Conservation (phyloP, 1,140 invertebrate genomes). For the Streblospio benedicti region DNA sequence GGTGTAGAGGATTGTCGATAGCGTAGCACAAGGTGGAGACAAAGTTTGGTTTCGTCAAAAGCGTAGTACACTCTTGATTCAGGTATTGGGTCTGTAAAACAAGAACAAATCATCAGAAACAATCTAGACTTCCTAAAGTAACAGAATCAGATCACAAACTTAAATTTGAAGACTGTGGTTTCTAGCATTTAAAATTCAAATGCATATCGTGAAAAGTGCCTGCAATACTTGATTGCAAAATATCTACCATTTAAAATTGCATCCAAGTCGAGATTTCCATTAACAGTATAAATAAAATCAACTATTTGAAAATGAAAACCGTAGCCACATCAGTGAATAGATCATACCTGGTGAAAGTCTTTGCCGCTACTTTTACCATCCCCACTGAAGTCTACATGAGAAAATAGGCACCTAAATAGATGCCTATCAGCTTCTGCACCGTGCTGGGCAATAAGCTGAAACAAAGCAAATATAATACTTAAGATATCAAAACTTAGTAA, state of each 20-base stretch:
- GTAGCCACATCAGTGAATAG: background rate
- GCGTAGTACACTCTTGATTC: constrained; percentile 60
- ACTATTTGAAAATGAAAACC: background rate
- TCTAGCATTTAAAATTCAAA: no score
- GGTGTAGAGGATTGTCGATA: constrained; percentile 60
- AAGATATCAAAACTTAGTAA: no score
- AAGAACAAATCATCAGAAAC: constrained; percentile 24
- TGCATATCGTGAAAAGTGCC: no score
- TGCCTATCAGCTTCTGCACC: constrained; percentile 80
- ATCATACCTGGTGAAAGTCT: constrained; percentile 48
- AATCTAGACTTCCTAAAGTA: no score
- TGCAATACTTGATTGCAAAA: background rate
- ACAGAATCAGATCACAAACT: no score
- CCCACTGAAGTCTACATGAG: constrained; percentile 55
- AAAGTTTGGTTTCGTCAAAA: constrained; percentile 64
- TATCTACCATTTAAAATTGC: background rate
- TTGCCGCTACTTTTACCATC: constrained; percentile 51
- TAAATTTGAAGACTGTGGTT: no score
- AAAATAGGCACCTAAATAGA: constrained; percentile 76
- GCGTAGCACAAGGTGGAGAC: constrained; percentile 70
- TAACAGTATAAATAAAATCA: background rate
- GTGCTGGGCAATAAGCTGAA: constrained; percentile 66
- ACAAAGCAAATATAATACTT: constrained; percentile 26
- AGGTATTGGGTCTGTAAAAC: constrained; percentile 61
- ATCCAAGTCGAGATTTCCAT: background rate